These are phyloP conservation scores for Xanthorhoe designata DNA, from an alignment of 2,888 invertebrate species.

Conservation along the genomic window DNA sequence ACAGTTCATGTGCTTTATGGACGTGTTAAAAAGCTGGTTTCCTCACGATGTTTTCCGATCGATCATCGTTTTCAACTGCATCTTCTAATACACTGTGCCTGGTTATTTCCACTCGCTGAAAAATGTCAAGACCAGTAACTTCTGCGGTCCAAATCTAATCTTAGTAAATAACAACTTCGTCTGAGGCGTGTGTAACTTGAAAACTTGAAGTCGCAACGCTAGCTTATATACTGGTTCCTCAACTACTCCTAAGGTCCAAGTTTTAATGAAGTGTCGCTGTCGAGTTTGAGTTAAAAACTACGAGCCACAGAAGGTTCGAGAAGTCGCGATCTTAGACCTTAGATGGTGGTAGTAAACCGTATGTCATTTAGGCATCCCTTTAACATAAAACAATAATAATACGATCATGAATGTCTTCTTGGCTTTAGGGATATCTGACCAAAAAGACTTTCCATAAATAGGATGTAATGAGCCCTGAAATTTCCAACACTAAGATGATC, in stretches of 20 bases:
- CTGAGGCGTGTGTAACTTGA: not conserved
- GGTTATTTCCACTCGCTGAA: too few relatives aligned
- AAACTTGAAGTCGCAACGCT: not conserved
- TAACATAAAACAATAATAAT: too few relatives aligned
- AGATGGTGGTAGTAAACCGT: not conserved
- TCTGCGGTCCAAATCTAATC: not conserved
- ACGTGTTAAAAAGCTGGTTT: too few relatives aligned
- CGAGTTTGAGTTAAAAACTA: constrained; percentile 31
- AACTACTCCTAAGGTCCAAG: constrained; percentile 35
- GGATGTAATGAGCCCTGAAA: too few relatives aligned
- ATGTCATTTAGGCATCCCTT: not conserved
- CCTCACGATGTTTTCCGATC: too few relatives aligned
- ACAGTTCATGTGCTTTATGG: too few relatives aligned
- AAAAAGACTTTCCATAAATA: too few relatives aligned
- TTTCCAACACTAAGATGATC: too few relatives aligned
- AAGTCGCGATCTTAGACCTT: constrained; percentile 5
- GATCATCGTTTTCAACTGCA: too few relatives aligned
- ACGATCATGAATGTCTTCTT: too few relatives aligned
- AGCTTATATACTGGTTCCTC: constrained; percentile 15
- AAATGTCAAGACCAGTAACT: not conserved
- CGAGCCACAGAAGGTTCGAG: constrained; percentile 17
- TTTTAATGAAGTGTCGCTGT: constrained; percentile 46
- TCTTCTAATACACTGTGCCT: too few relatives aligned
- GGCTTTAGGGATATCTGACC: too few relatives aligned
- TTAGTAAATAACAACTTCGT: not conserved